A percentile compares a stretch with the other conserved stretches of the same genome.
Conservation (phyloP, 2,113 vertebrate genomes). For the Ginglymostoma cirratum region DNA sequence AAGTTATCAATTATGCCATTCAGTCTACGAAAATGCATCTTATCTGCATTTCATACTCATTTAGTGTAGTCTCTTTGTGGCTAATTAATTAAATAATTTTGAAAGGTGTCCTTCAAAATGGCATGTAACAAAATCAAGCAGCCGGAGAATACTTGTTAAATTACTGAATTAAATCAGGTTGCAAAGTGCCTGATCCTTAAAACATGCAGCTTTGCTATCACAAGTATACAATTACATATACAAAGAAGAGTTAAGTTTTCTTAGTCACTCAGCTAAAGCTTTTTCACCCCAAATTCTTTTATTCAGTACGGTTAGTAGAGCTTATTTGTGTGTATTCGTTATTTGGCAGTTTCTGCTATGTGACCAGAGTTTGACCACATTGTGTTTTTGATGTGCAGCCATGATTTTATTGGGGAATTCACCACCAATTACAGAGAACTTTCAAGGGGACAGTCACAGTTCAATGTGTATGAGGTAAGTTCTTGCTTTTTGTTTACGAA, state of each 20-base stretch:
- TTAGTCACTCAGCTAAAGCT: neutral
- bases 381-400: slow-evolving; percentile 56
- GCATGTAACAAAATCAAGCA: neutral
- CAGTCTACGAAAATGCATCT: neutral
- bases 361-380: neutral
- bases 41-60: neutral
- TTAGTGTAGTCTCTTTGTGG: neutral
- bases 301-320: neutral
- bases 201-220: neutral
- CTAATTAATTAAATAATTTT: neutral
- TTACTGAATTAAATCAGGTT: neutral
- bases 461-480: slow-evolving; percentile 92
- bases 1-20: neutral
- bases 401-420: slow-evolving; percentile 97
- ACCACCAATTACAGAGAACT: slow-evolving; percentile 94
- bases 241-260: neutral
- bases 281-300: neutral
- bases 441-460: slow-evolving; percentile 89
- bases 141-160: neutral
- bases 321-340: neutral
- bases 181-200: neutral
- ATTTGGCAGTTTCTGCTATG: neutral
- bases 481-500: neutral
- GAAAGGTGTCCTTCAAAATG: neutral
- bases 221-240: neutral